A percentile compares a stretch with the other conserved stretches of the same genome.
These are phyloP conservation scores for Vireo altiloquus DNA, from an alignment of 2,113 vertebrate genomes.

Conservation along the genomic window DNA sequence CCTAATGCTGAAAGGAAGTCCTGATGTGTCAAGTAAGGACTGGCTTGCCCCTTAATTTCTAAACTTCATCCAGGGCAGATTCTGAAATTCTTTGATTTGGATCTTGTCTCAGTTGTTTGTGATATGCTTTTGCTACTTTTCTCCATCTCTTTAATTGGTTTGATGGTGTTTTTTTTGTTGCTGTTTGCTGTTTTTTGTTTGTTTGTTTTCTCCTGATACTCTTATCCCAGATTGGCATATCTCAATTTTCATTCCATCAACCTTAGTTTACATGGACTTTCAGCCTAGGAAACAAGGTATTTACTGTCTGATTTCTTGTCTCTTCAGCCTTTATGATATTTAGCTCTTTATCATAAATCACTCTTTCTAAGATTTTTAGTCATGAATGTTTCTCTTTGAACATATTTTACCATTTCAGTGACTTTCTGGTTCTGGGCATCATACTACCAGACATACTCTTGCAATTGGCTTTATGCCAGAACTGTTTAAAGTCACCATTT, in stretches of 20 bases:
- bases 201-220: neutral
- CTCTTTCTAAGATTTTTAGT: neutral
- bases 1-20: neutral
- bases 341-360: neutral
- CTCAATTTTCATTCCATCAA: neutral
- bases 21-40: neutral
- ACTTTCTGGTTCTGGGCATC: neutral
- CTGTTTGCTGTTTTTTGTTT: neutral
- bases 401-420: neutral
- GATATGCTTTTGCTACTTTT: neutral
- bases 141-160: neutral
- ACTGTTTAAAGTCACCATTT: neutral
- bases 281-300: neutral
- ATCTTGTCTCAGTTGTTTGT: neutral
- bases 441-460: neutral
- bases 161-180: neutral
- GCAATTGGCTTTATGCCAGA: neutral
- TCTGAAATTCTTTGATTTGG: neutral
- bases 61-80: neutral
- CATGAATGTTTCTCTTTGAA: neutral
- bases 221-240: neutral
- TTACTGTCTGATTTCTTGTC: neutral
- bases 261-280: neutral
- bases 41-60: neutral
- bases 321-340: neutral